Evolutionary conservation across 2,113 vertebrate species (phyloP).

Genomic region (Scophthalmus maximus): DNA sequence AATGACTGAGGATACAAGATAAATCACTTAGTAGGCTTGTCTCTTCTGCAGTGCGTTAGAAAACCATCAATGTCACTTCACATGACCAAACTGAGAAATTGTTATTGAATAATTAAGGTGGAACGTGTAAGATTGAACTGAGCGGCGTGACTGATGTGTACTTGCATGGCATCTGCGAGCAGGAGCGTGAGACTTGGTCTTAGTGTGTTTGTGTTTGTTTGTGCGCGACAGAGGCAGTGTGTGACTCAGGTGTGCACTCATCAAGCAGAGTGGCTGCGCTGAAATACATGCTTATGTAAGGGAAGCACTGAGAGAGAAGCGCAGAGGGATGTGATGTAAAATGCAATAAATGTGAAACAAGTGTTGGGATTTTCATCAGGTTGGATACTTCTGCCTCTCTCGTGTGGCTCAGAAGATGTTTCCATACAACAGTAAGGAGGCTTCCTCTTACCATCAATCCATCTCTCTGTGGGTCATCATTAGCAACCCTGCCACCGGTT

Average conservation of each 20-base stretch:
- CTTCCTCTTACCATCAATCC: too few relatives aligned
- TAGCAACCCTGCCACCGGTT: not conserved
- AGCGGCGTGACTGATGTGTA: constrained; percentile 31
- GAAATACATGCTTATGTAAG: constrained; percentile 17
- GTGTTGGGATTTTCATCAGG: constrained; percentile 33
- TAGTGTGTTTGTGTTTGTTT: constrained; percentile 24
- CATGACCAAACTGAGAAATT: constrained; percentile 34
- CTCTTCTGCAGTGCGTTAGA: constrained; percentile 20
- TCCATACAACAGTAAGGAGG: not conserved
- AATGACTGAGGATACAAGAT: constrained; percentile 53
- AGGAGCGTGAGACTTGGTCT: constrained; percentile 17
- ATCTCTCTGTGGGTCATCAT: not conserved
- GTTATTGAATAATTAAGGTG: constrained; percentile 56
- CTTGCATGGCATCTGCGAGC: constrained; percentile 20
- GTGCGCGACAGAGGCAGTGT: constrained; percentile 30
- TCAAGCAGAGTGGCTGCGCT: constrained; percentile 22
- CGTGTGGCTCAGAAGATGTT: not conserved
- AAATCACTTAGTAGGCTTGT: constrained; percentile 54
- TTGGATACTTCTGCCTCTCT: not conserved
- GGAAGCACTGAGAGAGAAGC: not conserved
- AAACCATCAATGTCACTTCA: constrained; percentile 30
- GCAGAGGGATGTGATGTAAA: not conserved
- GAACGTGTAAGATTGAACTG: constrained; percentile 36
- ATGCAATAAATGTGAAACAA: constrained; percentile 24
- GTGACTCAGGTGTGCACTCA: constrained; percentile 32